Percentiles rank a stretch among this genome's conserved stretches.
Evolutionary conservation across 2,113 vertebrate species (phyloP).

Genomic region (Tetrax tetrax): DNA sequence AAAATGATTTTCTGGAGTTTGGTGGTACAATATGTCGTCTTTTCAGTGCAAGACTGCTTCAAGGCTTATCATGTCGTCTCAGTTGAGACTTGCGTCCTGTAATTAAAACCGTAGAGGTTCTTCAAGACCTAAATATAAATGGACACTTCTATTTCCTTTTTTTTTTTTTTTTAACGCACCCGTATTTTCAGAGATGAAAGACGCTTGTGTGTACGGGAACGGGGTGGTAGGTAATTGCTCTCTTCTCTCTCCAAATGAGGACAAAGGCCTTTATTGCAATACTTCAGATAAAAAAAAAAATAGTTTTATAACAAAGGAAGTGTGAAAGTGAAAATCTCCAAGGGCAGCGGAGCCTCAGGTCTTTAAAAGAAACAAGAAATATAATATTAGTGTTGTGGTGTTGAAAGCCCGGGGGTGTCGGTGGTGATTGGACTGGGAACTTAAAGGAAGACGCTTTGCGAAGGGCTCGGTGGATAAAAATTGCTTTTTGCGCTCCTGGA

Average conservation of each 20-base stretch:
- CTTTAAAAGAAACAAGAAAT: background rate
- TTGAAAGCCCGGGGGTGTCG: background rate
- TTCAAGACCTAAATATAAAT: conserved; percentile 29
- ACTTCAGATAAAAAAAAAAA: background rate
- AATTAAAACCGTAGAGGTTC: conserved; percentile 65
- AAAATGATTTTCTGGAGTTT: background rate
- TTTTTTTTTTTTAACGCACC: background rate
- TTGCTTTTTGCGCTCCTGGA: background rate
- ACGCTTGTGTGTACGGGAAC: background rate
- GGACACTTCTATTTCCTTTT: background rate
- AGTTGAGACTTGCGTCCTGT: background rate
- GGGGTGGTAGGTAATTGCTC: background rate
- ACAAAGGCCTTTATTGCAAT: background rate
- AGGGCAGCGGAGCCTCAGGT: background rate
- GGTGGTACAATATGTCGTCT: background rate
- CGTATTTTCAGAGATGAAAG: background rate
- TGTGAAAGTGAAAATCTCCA: background rate
- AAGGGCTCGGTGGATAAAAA: background rate
- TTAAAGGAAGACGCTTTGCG: background rate
- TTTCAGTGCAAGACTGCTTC: background rate
- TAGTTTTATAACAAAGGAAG: background rate
- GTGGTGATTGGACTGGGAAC: background rate
- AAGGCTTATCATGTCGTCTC: conserved; percentile 21
- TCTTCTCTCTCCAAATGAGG: background rate
- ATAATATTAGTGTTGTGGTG: background rate